These are phyloP conservation scores for Eptatretus atami DNA, from an alignment of 2,797 vertebrate genomes.

Conservation along the genomic window DNA sequence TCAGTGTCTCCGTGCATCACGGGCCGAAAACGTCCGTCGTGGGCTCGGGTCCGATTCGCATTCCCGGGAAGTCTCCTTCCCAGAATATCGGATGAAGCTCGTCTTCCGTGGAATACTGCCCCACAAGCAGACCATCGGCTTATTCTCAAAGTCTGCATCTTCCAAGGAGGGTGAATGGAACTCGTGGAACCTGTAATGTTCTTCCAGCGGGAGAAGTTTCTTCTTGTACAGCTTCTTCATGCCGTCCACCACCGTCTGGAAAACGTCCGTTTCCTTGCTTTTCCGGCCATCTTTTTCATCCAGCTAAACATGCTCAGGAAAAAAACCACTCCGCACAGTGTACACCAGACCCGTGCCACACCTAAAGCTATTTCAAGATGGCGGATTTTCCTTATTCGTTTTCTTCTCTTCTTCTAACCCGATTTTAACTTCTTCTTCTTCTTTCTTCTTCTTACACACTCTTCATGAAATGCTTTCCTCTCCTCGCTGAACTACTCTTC, in stretches of 20 bases:
- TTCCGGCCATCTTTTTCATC: slow-evolving; percentile 30
- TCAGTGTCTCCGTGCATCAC: slow-evolving; percentile 57
- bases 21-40: slow-evolving; percentile 67
- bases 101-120: slow-evolving; percentile 81
- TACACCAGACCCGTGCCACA: neutral
- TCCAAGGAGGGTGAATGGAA: slow-evolving; percentile 71
- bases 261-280: slow-evolving; percentile 53
- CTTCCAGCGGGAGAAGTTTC: slow-evolving; percentile 59
- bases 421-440: neutral
- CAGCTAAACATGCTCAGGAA: slow-evolving; percentile 34
- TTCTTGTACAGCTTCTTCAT: slow-evolving; percentile 38
- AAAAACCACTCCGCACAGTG: neutral
- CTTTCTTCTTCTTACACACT: neutral
- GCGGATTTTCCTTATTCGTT: neutral
- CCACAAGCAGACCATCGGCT: slow-evolving; percentile 76
- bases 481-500: too few species aligned
- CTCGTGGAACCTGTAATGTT: slow-evolving; percentile 62
- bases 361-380: neutral
- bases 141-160: slow-evolving; percentile 74
- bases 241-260: slow-evolving; percentile 53
- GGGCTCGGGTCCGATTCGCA: slow-evolving; percentile 68
- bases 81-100: slow-evolving; percentile 63
- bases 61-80: slow-evolving; percentile 74
- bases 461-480: neutral
- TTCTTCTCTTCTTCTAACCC: neutral